A percentile compares a stretch with the other conserved stretches of the same genome.
phyloP scores from a whole-genome alignment of 2,797 vertebrate genomes.

The Lacerta viridis region DNA sequence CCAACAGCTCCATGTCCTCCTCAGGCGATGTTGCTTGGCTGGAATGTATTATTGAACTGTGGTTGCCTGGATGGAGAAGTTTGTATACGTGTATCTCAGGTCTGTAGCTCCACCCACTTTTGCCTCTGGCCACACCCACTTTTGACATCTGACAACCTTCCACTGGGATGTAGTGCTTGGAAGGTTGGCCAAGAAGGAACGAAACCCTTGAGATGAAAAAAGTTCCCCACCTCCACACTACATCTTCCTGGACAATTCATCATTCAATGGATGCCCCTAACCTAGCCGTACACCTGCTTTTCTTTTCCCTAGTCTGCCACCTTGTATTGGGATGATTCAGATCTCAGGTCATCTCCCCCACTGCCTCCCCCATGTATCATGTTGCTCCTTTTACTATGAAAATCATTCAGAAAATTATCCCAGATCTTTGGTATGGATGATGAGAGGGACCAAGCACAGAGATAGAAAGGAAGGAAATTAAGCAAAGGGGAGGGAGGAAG shows the following conservation, averaged over 20 bases:
- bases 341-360: background rate
- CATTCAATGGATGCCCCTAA: background rate
- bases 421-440: slow-evolving; percentile 57
- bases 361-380: background rate
- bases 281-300: slow-evolving; percentile 23
- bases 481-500: slow-evolving; percentile 35
- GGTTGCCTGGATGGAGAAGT: no score
- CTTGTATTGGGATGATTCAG: slow-evolving; percentile 54
- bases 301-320: slow-evolving; percentile 35
- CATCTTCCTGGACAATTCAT: background rate
- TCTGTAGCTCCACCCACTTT: no score
- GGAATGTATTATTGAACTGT: no score
- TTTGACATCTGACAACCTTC: no score
- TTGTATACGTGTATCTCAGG: no score
- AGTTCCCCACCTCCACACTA: no score
- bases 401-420: slow-evolving; percentile 37
- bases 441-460: slow-evolving; percentile 20
- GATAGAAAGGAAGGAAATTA: slow-evolving; percentile 36
- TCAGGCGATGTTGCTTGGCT: no score
- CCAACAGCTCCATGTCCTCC: no score
- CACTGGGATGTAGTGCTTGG: no score
- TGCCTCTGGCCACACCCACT: no score
- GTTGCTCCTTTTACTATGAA: background rate
- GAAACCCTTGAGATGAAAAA: no score
- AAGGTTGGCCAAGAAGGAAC: no score